Evolutionary conservation across 2,888 invertebrate genomes (phyloP), one percentile per base, ranked within the genome.

Genomic region (Ctena decussata): DNA sequence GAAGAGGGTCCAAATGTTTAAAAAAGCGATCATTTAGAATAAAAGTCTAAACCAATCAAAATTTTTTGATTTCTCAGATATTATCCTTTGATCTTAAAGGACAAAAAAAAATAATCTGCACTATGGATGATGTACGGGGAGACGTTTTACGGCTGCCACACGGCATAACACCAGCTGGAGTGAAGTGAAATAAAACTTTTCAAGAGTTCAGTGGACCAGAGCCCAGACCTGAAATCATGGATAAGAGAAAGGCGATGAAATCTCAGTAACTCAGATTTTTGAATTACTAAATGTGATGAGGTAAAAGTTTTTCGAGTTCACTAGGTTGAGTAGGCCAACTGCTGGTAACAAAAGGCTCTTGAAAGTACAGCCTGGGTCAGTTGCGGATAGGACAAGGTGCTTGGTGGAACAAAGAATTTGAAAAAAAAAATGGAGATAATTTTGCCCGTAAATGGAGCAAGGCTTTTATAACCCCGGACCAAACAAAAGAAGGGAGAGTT

Each of bases 401-500:
- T 11, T 49, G 49, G 49, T 11, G 49, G 49, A 5, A 49, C 49
- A 12, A 21, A 21, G 5, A 8, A 49, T 49, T 21, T 11, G n/a
- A 5, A 37, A 53, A 37, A 30, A 15, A 75, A 75, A 24, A 11
- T n/a, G 75, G 53, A 6, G 35, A 75, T 3, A 60, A 75, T n/a
- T 75, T 37, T 53, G 75, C 75, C 2, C 75, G 57, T 57, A 37
- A 37, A 24, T 75, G 57, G 35, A 57, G 60, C 27, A 75, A 75
- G 21, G 53, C 57, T 15, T 75, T 75, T 35, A 57, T 75, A 21
- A 57, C 75, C 3, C 75, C 75, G 30, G 75, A 75, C 27, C 75
- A 75, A 27, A 57, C 75, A 57, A 75, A 75, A 39, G 53, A 75
- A 27, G 75, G 57, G 30, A 32, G 75, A 49, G 49, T 21, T 15